Percentiles rank a stretch among this genome's conserved stretches.
phyloP scores from a whole-genome alignment of 1,140 invertebrate species.

The Drosophila ambigua region DNA sequence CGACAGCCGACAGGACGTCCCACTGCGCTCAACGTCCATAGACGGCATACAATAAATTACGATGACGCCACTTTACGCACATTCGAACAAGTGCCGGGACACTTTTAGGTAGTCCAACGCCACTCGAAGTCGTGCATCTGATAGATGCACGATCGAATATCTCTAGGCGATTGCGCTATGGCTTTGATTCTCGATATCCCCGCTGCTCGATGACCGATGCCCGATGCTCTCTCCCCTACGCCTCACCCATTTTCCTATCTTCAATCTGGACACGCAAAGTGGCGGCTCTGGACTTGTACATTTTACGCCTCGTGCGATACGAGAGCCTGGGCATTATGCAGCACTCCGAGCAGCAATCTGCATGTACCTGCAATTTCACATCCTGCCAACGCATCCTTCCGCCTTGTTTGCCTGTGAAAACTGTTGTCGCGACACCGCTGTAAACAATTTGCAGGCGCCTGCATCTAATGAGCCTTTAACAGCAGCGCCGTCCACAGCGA shows the following conservation, averaged over 20 bases:
- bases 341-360: not conserved
- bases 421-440: constrained; percentile 78
- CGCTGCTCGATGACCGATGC: constrained; percentile 26
- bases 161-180: constrained; percentile 61
- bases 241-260: constrained; percentile 12
- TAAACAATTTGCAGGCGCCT: constrained; percentile 83
- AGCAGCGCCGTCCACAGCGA: constrained; percentile 34
- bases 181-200: constrained; percentile 56
- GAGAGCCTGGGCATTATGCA: constrained; percentile 22
- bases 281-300: constrained; percentile 65
- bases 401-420: constrained; percentile 80
- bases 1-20: constrained; percentile 69
- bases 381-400: constrained; percentile 73
- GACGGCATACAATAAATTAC: constrained; percentile 78
- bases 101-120: constrained; percentile 69
- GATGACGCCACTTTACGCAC: constrained; percentile 82
- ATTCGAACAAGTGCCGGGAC: constrained; percentile 79
- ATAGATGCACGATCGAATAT: constrained; percentile 63
- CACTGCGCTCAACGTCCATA: constrained; percentile 65
- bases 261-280: constrained; percentile 69
- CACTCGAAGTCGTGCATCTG: constrained; percentile 19
- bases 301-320: constrained; percentile 68
- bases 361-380: constrained; percentile 60
- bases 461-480: constrained; percentile 81
- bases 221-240: not conserved